Evolutionary conservation across 2,888 invertebrate species (phyloP), one percentile per base, ranked within the genome.

Genomic region (Augiades crinisus): DNA sequence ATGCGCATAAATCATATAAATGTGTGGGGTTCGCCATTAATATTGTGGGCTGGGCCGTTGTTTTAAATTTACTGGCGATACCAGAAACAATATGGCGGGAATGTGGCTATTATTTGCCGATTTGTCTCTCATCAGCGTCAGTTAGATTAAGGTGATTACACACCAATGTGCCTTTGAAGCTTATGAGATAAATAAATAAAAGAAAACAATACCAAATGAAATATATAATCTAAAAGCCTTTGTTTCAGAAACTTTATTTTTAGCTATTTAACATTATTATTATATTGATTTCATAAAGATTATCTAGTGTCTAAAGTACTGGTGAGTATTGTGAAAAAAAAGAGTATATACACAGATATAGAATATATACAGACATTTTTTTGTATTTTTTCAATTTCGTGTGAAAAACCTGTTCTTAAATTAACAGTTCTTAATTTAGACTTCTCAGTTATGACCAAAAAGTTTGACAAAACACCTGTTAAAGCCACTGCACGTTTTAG

Each of bases 71-170:
- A 53, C 38, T 47, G 55, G 43, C 44, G 19, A 53, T 56, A 55
- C 52, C 47, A 56, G 54, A 53, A 68, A 77, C 72, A 78, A 75
- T 71, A 74, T 67, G 70, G 67, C 68, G 50, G 22, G 38, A 57
- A 47, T 44, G 61, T 59, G 51, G 53, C 60, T 65, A 71, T 70
- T 67, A 64, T 44, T 57, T 55, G 68, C 70, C 65, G 75, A 84
- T 87, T 86, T 85, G 80, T 87, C 86, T 79, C 66, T 78, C 79
- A 74, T 70, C 78, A 68, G 61, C 58, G 10, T 8, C 10, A 19
- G 10, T 13, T n/a, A 40, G 6, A 7, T 33, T 40, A 33, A 17
- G 19, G 21, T 4, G 30, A 10, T 16, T 10, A 6, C 16, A 27
- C 8, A 41, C 6, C 16, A 5, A 16, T 14, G 3, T 10, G 27